These are phyloP conservation scores for Austrolebias charrua DNA, from an alignment of 2,797 vertebrate genomes.

Conservation along the genomic window DNA sequence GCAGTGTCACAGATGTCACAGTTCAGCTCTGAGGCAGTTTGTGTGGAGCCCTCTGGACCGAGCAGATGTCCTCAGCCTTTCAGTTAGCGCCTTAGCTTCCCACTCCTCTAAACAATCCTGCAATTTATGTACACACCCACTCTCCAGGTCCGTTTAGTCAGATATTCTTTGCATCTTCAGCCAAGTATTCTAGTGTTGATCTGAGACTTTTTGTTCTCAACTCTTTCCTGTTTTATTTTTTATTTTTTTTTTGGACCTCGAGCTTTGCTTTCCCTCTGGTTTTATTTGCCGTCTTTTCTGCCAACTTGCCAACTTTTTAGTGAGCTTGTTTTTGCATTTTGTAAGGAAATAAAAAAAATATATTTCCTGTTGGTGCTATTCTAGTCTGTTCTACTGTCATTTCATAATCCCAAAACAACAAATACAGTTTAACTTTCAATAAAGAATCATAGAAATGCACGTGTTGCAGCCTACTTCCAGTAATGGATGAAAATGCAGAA, in stretches of 20 bases:
- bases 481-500: too few species aligned
- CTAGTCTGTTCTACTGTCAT: not conserved
- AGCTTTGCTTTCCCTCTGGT: not conserved
- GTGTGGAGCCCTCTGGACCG: not conserved
- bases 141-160: not conserved
- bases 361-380: not conserved
- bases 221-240: not conserved
- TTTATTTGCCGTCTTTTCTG: not conserved
- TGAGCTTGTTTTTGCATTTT: conserved; percentile 5
- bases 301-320: not conserved
- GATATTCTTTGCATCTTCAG: not conserved
- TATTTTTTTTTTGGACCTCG: not conserved
- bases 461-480: not conserved
- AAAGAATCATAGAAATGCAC: not conserved
- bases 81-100: not conserved
- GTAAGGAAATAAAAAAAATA: not conserved
- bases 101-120: not conserved
- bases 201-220: not conserved
- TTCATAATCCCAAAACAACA: not conserved
- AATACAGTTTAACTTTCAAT: not conserved
- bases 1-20: not conserved
- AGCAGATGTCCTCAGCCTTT: conserved; percentile 11
- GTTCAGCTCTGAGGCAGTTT: not conserved
- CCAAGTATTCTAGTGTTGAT: not conserved
- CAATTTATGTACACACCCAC: not conserved